Evolutionary conservation across 1,140 invertebrate genomes (phyloP).

Genomic region (Limonius californicus): DNA sequence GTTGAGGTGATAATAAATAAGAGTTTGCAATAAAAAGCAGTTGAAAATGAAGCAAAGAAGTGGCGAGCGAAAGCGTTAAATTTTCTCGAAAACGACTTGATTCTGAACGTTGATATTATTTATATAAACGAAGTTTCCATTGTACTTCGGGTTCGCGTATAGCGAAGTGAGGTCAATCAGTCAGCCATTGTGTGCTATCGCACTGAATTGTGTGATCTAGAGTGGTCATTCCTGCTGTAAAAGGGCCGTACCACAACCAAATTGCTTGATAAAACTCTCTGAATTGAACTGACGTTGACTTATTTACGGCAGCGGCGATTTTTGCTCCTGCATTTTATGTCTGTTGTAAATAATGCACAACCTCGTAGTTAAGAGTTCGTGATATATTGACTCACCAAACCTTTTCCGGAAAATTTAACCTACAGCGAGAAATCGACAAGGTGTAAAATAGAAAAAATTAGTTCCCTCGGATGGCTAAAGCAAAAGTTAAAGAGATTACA

Average conservation of each 20-base stretch:
- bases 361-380: background rate
- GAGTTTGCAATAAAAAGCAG: background rate
- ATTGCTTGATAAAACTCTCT: conserved; percentile 13
- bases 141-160: background rate
- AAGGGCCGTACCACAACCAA: conserved; percentile 7
- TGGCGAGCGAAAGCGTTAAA: background rate
- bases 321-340: conserved; percentile 1
- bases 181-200: conserved; percentile 10
- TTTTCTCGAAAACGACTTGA: conserved; percentile 7
- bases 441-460: too few relatives aligned
- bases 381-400: too few relatives aligned
- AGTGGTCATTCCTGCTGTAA: conserved; percentile 12
- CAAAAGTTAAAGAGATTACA: too few relatives aligned
- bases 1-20: background rate
- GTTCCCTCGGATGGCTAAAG: too few relatives aligned
- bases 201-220: conserved; percentile 4
- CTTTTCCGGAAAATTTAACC: too few relatives aligned
- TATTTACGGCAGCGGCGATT: conserved; percentile 4
- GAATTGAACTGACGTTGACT: conserved; percentile 13
- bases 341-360: background rate
- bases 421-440: too few relatives aligned
- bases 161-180: conserved; percentile 11
- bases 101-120: conserved; percentile 10
- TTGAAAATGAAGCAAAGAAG: background rate
- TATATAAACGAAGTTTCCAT: conserved; percentile 13